These are phyloP conservation scores for Pungitius pungitius DNA, from an alignment of 2,113 vertebrate species.

Conservation along the genomic window DNA sequence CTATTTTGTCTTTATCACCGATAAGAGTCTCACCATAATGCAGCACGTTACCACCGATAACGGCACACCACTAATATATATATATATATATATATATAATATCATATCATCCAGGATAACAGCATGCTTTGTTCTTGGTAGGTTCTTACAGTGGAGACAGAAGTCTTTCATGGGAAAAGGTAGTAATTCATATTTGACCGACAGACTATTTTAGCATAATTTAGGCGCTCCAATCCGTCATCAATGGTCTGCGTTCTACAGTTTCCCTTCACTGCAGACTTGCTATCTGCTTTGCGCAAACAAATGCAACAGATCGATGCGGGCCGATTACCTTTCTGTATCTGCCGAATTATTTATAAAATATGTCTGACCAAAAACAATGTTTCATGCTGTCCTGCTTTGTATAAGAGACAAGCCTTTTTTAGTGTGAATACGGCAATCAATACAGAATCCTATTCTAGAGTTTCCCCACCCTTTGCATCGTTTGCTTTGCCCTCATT, in stretches of 20 bases:
- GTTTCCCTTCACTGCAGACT: background rate
- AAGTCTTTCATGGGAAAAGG: background rate
- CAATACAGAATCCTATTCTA: background rate
- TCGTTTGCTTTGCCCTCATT: background rate
- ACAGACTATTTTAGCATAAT: background rate
- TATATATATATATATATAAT: too few species aligned
- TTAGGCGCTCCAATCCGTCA: background rate
- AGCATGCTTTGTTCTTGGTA: background rate
- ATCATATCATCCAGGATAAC: too few species aligned
- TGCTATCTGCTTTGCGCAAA: background rate
- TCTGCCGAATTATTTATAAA: conserved; percentile 5
- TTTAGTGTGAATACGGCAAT: background rate
- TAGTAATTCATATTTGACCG: background rate
- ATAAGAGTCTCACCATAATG: too few species aligned
- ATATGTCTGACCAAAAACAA: background rate
- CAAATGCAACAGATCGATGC: background rate
- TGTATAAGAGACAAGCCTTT: background rate
- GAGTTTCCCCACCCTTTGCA: background rate
- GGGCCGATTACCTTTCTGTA: background rate
- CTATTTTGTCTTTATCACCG: too few species aligned
- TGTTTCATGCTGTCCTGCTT: background rate
- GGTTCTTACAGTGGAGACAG: too few species aligned
- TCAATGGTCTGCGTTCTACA: background rate
- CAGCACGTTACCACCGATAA: too few species aligned
- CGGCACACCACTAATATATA: too few species aligned